phyloP scores from a whole-genome alignment of 2,888 invertebrate species.

The Petrolisthes cinctipes region DNA sequence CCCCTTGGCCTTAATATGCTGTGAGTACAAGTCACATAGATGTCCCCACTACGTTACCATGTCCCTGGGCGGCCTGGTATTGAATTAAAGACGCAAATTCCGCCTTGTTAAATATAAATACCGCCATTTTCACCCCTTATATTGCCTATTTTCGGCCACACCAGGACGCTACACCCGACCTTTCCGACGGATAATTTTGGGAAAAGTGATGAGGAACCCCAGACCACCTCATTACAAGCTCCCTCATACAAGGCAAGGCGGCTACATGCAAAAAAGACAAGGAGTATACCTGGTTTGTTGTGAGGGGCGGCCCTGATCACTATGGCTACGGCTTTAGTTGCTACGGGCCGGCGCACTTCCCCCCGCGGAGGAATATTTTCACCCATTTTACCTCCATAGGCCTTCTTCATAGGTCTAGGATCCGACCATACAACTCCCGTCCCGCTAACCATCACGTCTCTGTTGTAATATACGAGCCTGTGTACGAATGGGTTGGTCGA shows the following conservation, averaged over 20 bases:
- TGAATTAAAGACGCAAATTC: not conserved
- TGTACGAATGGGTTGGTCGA: not conserved
- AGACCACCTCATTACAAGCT: not conserved
- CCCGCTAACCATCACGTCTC: too few relatives aligned
- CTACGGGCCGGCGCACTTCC: slow-evolving; percentile 54
- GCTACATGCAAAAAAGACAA: slow-evolving; percentile 25
- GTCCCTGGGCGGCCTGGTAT: not conserved
- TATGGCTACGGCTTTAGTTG: slow-evolving; percentile 57
- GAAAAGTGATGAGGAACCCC: not conserved
- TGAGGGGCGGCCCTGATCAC: slow-evolving; percentile 36
- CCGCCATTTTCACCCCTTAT: slow-evolving; percentile 22
- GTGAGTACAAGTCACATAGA: not conserved
- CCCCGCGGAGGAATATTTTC: slow-evolving; percentile 38
- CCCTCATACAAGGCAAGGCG: not conserved
- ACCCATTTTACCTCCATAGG: not conserved
- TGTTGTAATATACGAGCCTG: not conserved
- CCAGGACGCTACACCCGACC: not conserved
- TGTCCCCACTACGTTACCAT: not conserved
- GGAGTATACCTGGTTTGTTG: slow-evolving; percentile 52
- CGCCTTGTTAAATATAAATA: slow-evolving; percentile 16
- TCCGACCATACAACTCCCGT: not conserved
- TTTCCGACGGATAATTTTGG: not conserved
- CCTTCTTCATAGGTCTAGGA: not conserved
- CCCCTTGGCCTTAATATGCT: too few relatives aligned
- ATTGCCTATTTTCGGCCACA: not conserved